Percentiles rank a stretch among this genome's conserved stretches.
Evolutionary conservation across 1,140 invertebrate genomes (phyloP).

Genomic region (Musca vetustissima): DNA sequence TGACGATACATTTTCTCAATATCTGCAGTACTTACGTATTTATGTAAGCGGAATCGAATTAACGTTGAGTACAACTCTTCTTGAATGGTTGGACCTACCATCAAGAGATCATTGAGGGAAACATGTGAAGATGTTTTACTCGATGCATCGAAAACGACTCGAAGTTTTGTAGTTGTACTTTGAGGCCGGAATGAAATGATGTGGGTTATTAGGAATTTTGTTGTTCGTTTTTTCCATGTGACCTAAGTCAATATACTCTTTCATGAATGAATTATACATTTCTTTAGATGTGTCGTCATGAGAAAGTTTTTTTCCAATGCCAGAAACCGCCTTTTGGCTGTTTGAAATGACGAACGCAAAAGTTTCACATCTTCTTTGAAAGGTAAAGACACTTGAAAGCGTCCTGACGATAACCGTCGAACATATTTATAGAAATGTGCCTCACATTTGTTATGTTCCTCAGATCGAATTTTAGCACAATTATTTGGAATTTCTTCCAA

Average conservation of each 20-base stretch:
- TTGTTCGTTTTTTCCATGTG: conserved; percentile 48
- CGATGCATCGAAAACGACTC: conserved; percentile 24
- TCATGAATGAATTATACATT: conserved; percentile 36
- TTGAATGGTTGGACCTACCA: conserved; percentile 29
- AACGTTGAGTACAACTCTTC: conserved; percentile 40
- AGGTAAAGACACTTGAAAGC: conserved; percentile 33
- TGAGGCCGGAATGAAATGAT: conserved; percentile 35
- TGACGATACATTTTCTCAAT: conserved; percentile 47
- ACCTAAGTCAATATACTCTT: conserved; percentile 46
- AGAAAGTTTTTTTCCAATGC: conserved; percentile 43
- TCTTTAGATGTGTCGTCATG: conserved; percentile 31
- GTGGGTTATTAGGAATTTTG: conserved; percentile 29
- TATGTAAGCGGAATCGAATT: conserved; percentile 50
- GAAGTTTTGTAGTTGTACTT: conserved; percentile 31
- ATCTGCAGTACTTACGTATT: conserved; percentile 35
- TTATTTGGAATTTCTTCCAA: conserved; percentile 36
- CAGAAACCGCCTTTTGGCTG: conserved; percentile 38
- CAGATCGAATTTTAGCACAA: not conserved
- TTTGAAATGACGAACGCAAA: conserved; percentile 41
- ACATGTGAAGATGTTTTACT: conserved; percentile 23
- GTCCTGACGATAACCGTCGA: conserved; percentile 17
- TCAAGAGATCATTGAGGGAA: conserved; percentile 32
- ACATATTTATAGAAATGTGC: conserved; percentile 13
- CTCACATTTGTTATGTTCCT: conserved; percentile 31
- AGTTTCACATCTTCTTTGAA: conserved; percentile 31